Base-by-base conservation (phyloP, 2,113 vertebrate genomes). In the Ovibos moschatus region DNA sequence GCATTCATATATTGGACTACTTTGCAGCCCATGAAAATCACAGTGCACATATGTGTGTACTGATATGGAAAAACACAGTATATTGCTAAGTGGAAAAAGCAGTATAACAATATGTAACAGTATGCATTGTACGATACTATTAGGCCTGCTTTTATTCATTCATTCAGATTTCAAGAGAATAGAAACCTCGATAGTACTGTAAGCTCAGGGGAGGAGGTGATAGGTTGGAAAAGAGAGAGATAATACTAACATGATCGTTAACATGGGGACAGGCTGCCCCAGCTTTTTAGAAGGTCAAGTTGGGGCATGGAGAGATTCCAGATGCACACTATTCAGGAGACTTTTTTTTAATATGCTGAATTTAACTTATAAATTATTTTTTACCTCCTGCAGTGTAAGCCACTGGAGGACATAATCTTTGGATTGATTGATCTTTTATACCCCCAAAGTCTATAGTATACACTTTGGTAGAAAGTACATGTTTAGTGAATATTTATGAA, bases 401-500 rank as follows among this genome's bases (percentile, higher is more conserved):
- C 53, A 74, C 36, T 71, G 53, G 15, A 74, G 51, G 67, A 25
- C 57, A 50, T 91, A 53, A 23, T 85, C 57, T 96, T 71, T 36
- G 19, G 28, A 43, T 27, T 84, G 16, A n/a, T 83, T 67, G 23
- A 83, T 53, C n/a, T 95, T 83, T 85, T 62, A 15, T 87, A 25
- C 15, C 43, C 60, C 30, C 71, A 47, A n/a, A 67, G 55, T 55
- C 45, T 60, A 19, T 47, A 53, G 57, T 53, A 45, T 13, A 30
- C 33, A 86, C 47, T 64, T 28, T 83, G 11, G 23, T 60, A 43
- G 16, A 67, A 55, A 62, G 14, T n/a, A 87, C 79, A 25, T 60
- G 5, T 55, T 96, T 84, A 64, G 27, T 91, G 76, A 96, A 55
- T 85, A 64, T 87, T 78, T 89, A 60, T 87, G n/a, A 94, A 92